Percentiles rank a stretch among this genome's conserved stretches.
These are phyloP conservation scores for Chondrilla cf. caribensis DNA, from an alignment of 37 sponge, comb jelly and placozoan genomes.

Conservation along the genomic window DNA sequence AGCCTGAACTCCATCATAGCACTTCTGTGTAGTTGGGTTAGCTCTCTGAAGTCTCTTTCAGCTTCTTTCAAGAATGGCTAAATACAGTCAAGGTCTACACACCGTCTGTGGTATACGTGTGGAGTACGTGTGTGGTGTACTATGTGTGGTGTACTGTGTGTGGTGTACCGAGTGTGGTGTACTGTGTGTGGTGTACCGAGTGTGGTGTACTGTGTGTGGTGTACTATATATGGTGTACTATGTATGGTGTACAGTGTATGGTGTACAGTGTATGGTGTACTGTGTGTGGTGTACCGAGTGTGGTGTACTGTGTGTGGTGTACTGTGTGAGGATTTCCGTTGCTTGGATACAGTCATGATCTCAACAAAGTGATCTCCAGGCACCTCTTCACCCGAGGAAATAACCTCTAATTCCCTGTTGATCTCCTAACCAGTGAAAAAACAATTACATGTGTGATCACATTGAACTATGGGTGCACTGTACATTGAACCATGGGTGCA, in stretches of 20 bases:
- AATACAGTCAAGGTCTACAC: neutral
- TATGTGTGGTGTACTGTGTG: too few species aligned
- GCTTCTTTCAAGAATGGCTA: slow-evolving; percentile 66
- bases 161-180: too few species aligned
- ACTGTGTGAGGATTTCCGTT: neutral
- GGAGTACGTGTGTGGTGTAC: too few species aligned
- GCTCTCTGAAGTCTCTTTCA: slow-evolving; percentile 19
- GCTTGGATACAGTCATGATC: slow-evolving; percentile 61
- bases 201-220: neutral
- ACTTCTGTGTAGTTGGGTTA: slow-evolving; percentile 39
- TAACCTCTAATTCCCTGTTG: slow-evolving; percentile 31
- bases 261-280: neutral
- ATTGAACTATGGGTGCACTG: too few species aligned
- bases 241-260: too few species aligned
- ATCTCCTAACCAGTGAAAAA: too few species aligned
- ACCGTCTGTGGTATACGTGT: neutral
- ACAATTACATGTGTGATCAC: too few species aligned
- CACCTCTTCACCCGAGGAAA: slow-evolving; percentile 14
- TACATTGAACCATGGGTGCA: too few species aligned
- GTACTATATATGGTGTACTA: too few species aligned
- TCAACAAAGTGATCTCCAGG: slow-evolving; percentile 55
- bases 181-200: too few species aligned
- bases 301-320: neutral
- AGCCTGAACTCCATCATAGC: slow-evolving; percentile 56
- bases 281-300: neutral